Evolutionary conservation across 2,888 invertebrate species (phyloP), one percentile per base, ranked within the genome.

Genomic region (Drosophila barbarae): DNA sequence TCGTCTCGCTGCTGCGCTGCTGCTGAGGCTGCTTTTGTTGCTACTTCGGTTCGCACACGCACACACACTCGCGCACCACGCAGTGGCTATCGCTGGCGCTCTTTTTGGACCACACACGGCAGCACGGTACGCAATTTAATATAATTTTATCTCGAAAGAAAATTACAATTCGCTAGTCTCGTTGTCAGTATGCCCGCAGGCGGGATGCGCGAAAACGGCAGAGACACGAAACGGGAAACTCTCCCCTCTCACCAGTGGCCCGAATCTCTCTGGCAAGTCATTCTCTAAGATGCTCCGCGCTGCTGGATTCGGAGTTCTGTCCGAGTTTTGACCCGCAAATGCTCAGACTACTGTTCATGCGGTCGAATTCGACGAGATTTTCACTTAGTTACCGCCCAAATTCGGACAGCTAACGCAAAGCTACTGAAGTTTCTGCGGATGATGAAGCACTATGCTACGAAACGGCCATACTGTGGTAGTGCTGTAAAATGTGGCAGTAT

Each of bases 181-280:
- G 61, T 36, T 52, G 46, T 39, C 12, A 61, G 70, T 68, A 70
- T 53, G 67, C 49, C 67, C 67, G 38, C 54, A 65, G 42, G 42
- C 54, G 53, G 36, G 36, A 66, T 66, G 42, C 53, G 42, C 35
- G 42, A 53, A 44, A 63, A 63, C 23, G 53, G 32, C 61, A 52
- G 28, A 53, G 46, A 18, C 46, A 46, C 32, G 46, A 60, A n/a
- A 32, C 32, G 61, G 61, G 32, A 60, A 60, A 60, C 59, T 79
- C 77, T 65, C 65, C 52, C 65, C 52, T 51, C 66, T 51, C 66
- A 52, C 47, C 58, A 42, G n/a, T 44, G 21, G 28, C 32, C 26
- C 26, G 12, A 54, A 21, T 79, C 55, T 60, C 51, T 67, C 64
- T 77, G 61, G 50, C 80, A 79, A 77, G 72, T 79, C 77, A 77